Conservation (phyloP, 2,797 vertebrate genomes). For the Siniperca scherzeri region DNA sequence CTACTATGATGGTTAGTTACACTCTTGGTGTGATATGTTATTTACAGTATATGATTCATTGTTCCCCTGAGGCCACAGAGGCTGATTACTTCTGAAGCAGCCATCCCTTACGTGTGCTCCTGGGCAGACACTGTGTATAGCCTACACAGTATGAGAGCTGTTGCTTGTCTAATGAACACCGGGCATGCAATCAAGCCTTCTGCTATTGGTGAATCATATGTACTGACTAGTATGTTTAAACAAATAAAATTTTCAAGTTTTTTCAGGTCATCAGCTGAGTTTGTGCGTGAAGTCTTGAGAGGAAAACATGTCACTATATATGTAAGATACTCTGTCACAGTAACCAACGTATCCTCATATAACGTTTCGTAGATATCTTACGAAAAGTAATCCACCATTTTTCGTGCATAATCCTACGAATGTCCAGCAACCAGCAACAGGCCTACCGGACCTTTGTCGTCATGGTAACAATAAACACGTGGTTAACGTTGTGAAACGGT, state of each 20-base stretch:
- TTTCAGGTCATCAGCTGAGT: conserved; percentile 10
- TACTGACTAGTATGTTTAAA: background rate
- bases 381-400: too few species aligned
- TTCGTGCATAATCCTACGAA: too few species aligned
- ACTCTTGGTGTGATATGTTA: conserved; percentile 23
- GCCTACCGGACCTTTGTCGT: too few species aligned
- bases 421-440: too few species aligned
- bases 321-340: background rate
- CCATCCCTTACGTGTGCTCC: conserved; percentile 35
- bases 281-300: background rate
- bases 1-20: conserved; percentile 6
- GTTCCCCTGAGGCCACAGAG: conserved; percentile 29
- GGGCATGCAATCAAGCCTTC: background rate
- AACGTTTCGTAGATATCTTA: too few species aligned
- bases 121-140: background rate
- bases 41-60: conserved; percentile 49
- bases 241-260: background rate
- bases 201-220: conserved; percentile 13
- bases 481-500: too few species aligned
- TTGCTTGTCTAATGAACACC: conserved; percentile 32
- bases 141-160: conserved; percentile 13
- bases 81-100: conserved; percentile 58
- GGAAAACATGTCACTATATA: background rate
- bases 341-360: background rate
- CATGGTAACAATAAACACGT: too few species aligned